A percentile compares a stretch with the other conserved stretches of the same genome.
phyloP scores from a whole-genome alignment of 2,888 invertebrate species.

The Torymus auratus region DNA sequence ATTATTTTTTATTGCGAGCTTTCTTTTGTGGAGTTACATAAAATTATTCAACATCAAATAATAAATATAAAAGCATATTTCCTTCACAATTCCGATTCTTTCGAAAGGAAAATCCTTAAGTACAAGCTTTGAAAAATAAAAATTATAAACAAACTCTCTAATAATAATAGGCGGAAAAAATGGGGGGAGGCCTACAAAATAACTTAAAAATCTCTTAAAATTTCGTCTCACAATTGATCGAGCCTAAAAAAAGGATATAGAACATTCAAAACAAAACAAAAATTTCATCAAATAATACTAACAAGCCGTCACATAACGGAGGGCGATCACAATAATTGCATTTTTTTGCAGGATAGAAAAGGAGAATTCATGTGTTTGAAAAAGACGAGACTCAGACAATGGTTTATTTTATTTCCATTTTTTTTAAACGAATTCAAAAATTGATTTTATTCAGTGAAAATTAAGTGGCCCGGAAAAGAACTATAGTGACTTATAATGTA shows the following conservation, averaged over 20 bases:
- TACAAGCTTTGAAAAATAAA: conserved; percentile 53
- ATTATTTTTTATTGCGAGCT: conserved; percentile 43
- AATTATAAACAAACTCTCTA: conserved; percentile 47
- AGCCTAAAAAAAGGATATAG: conserved; percentile 21
- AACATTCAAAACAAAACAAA: conserved; percentile 20
- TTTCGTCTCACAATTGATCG: conserved; percentile 16
- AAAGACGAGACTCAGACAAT: conserved; percentile 34
- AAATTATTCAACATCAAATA: conserved; percentile 56
- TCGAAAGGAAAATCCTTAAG: conserved; percentile 48
- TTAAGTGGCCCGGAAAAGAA: conserved; percentile 51
- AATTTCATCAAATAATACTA: conserved; percentile 46
- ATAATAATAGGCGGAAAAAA: conserved; percentile 15
- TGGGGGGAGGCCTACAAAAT: not conserved
- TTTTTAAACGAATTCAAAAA: conserved; percentile 57
- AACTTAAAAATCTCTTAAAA: conserved; percentile 34
- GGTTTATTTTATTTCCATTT: not conserved
- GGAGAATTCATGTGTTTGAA: conserved; percentile 22
- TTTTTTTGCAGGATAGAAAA: conserved; percentile 14
- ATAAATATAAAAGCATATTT: conserved; percentile 50
- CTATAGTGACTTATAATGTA: conserved; percentile 53
- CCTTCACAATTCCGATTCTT: conserved; percentile 19
- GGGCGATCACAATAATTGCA: conserved; percentile 11
- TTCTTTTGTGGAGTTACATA: conserved; percentile 45
- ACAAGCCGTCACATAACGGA: not conserved
- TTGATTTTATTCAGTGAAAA: conserved; percentile 58